Base-by-base conservation (phyloP, 2,888 invertebrate species). In the Hirtodrosophila trivittata region DNA sequence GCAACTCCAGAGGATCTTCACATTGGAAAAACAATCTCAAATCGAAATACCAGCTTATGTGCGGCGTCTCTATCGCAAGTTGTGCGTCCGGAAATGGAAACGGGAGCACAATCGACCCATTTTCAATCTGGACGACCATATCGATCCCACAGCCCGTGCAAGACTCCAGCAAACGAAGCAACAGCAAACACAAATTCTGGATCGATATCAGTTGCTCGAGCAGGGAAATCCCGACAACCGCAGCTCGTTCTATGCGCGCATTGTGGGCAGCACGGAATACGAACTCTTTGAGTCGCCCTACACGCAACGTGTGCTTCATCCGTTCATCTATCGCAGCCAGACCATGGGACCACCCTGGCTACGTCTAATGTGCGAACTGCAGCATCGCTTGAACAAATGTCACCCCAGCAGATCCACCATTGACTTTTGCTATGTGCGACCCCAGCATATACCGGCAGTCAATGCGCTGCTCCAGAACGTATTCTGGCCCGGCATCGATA, bases 401-500 rank as follows among this genome's bases (percentile, higher is more conserved):
- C 55, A 71, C 63, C 90, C 93, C 67, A 59, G 90, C 2, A 91
- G 92, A 52, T 92, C 93, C 1, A 92, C 95, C 0, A 92, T 98
- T 8, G 97, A 97, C 91, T 98, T 95, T 91, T 95, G 95, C 73
- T 97, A 97, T 89, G 94, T 98, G 12, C 93, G 95, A 32, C 96
- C 97, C 0, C 95, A 97, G 83, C 97, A 97, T 89, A 94, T 98
- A 69, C 95, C 97, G 0, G 95, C 96, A 0, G 94, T 98, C 66
- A 98, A 98, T 90, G 94, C 93, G 56, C 91, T 97, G 10, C 95
- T 96, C 68, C 93, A 95, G 68, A 94, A 95, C 84, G 95, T 94
- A 90, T 98, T 98, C 91, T 98, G 98, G 97, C 95, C 97, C 1
- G 97, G 97, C 41, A 95, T 98, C 65, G 97, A 98, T 90, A 91